phyloP scores from a whole-genome alignment of 1,140 invertebrate species.

The Anastatus disparis region DNA sequence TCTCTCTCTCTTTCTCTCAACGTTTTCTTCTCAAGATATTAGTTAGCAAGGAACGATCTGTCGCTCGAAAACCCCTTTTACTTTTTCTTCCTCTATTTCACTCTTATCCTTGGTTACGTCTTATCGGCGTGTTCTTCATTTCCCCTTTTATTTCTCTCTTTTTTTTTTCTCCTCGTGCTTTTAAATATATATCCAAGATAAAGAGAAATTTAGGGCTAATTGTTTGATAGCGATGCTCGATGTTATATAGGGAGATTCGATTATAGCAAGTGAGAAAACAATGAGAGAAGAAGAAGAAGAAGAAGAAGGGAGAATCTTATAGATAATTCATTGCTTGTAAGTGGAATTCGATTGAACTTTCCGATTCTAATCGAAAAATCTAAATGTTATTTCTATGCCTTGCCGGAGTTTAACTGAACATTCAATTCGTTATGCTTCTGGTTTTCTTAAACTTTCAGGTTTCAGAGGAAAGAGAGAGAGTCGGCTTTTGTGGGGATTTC shows the following conservation, averaged over 20 bases:
- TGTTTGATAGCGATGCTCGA: conserved; percentile 54
- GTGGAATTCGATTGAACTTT: conserved; percentile 27
- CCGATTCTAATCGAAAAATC: conserved; percentile 23
- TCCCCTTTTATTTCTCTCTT: no score
- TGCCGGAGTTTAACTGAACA: no score
- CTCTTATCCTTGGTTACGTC: not conserved
- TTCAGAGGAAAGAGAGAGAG: no score
- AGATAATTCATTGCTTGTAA: conserved; percentile 25
- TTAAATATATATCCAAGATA: no score
- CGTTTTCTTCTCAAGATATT: conserved; percentile 55
- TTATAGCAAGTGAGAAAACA: conserved; percentile 6
- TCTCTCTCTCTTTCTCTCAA: no score
- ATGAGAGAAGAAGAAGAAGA: not conserved
- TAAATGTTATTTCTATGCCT: no score
- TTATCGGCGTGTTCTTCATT: not conserved
- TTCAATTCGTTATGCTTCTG: no score
- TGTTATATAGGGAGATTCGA: not conserved
- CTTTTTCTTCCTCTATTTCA: conserved; percentile 9
- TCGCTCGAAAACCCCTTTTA: not conserved
- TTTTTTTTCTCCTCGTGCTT: no score
- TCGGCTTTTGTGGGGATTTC: no score
- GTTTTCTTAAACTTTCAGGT: no score
- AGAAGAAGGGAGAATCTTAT: no score
- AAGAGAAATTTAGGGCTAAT: conserved; percentile 47
- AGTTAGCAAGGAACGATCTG: conserved; percentile 43